A percentile compares a stretch with the other conserved stretches of the same genome.
phyloP scores from a whole-genome alignment of 2,113 vertebrate genomes.

The Jaculus jaculus region DNA sequence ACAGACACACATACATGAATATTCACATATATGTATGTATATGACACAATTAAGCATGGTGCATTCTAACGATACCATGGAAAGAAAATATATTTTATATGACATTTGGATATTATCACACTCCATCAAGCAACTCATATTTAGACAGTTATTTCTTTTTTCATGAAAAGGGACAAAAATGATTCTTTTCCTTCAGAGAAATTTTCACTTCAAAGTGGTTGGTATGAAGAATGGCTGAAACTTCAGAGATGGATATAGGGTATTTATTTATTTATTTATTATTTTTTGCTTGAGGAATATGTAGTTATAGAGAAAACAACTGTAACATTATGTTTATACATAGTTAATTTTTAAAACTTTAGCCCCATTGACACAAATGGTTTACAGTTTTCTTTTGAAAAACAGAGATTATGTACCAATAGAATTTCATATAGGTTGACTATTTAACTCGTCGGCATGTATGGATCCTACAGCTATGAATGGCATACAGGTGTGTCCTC shows the following conservation, averaged over 20 bases:
- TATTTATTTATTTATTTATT: not conserved
- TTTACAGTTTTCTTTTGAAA: not conserved
- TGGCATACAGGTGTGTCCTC: not conserved
- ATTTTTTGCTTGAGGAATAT: not conserved
- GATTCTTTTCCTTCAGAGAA: slow-evolving; percentile 8
- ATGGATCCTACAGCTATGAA: not conserved
- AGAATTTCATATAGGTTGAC: not conserved
- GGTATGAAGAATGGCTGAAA: not conserved
- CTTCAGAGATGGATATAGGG: not conserved
- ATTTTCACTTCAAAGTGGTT: not conserved
- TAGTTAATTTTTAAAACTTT: not conserved
- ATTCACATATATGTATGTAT: not conserved
- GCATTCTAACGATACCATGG: not conserved
- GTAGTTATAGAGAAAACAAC: not conserved
- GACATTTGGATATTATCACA: not conserved
- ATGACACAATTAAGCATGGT: not conserved
- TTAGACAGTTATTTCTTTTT: slow-evolving; percentile 28
- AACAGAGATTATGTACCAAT: not conserved
- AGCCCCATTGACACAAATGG: not conserved
- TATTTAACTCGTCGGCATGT: not conserved
- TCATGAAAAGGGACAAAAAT: not conserved
- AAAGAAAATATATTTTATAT: not conserved
- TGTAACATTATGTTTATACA: not conserved
- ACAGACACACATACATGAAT: not conserved
- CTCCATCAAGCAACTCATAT: slow-evolving; percentile 1